phyloP scores from a whole-genome alignment of 2,797 vertebrate genomes.

The Hypotaenidia philippensis region DNA sequence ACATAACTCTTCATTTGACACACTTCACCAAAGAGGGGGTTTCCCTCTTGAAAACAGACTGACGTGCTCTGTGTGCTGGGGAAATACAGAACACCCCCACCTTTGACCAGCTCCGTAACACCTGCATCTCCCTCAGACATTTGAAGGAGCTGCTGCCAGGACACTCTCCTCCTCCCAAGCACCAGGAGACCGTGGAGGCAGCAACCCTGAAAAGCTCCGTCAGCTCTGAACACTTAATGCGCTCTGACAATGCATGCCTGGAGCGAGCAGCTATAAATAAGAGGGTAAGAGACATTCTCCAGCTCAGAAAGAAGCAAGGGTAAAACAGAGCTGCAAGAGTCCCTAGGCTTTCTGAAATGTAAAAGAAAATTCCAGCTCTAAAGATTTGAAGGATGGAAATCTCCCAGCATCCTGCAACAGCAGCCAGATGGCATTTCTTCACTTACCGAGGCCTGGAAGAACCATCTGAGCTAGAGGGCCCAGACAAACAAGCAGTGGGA shows the following conservation, averaged over 20 bases:
- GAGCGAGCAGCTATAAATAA: constrained; percentile 28
- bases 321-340: not conserved
- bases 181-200: not conserved
- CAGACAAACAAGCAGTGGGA: constrained; percentile 46
- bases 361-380: not conserved
- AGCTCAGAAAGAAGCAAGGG: not conserved
- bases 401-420: constrained; percentile 32
- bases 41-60: not conserved
- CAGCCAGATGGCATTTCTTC: constrained; percentile 61
- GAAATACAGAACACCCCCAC: not conserved
- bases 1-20: not conserved
- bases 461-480: constrained; percentile 46
- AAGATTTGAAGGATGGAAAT: not conserved
- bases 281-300: not conserved
- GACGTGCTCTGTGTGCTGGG: accelerated
- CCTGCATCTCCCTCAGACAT: not conserved
- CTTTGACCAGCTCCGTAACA: not conserved
- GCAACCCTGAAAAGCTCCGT: constrained; percentile 14
- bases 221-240: constrained; percentile 39
- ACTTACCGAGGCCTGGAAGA: not conserved
- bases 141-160: not conserved
- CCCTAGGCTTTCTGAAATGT: constrained; percentile 17
- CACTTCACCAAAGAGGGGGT: not conserved
- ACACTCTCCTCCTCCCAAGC: not conserved
- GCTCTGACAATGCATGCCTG: constrained; percentile 32